Evolutionary conservation across 2,113 vertebrate species (phyloP).

Genomic region (Stigmatopora nigra): DNA sequence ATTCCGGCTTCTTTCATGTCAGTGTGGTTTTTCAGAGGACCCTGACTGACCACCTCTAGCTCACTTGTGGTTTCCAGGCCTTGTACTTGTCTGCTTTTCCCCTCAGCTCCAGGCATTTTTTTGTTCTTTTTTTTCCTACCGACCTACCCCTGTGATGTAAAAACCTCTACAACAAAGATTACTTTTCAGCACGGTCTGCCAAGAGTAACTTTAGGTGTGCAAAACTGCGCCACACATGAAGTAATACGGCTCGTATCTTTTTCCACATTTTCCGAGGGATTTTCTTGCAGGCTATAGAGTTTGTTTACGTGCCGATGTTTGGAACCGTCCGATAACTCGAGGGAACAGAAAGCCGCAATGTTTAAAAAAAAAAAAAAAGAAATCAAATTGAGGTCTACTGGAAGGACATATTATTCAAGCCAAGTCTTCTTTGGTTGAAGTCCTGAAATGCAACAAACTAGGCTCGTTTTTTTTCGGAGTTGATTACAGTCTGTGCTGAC

Average conservation of each 20-base stretch:
- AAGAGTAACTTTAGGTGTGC: conserved; percentile 39
- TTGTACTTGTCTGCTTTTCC: conserved; percentile 52
- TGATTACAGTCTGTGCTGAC: conserved; percentile 47
- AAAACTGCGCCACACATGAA: conserved; percentile 33
- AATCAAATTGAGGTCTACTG: not conserved
- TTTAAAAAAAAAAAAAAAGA: not conserved
- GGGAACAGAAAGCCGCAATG: not conserved
- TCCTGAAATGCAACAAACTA: conserved; percentile 36
- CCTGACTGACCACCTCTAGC: conserved; percentile 52
- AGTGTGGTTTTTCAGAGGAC: conserved; percentile 41
- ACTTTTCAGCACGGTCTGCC: conserved; percentile 41
- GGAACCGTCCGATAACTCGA: not conserved
- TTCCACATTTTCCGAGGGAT: not conserved
- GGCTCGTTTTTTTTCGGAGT: conserved; percentile 48
- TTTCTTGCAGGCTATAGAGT: not conserved
- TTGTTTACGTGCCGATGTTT: not conserved
- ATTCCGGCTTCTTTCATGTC: conserved; percentile 39
- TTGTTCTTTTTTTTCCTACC: conserved; percentile 54
- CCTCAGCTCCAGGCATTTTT: conserved; percentile 55
- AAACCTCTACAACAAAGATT: conserved; percentile 52
- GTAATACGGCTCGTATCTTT: not conserved
- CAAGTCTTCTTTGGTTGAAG: not conserved
- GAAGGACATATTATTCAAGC: not conserved
- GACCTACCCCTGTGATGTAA: conserved; percentile 59
- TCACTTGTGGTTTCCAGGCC: conserved; percentile 30